phyloP scores from a whole-genome alignment of 2,888 invertebrate genomes.

The Gryllus longicercus region DNA sequence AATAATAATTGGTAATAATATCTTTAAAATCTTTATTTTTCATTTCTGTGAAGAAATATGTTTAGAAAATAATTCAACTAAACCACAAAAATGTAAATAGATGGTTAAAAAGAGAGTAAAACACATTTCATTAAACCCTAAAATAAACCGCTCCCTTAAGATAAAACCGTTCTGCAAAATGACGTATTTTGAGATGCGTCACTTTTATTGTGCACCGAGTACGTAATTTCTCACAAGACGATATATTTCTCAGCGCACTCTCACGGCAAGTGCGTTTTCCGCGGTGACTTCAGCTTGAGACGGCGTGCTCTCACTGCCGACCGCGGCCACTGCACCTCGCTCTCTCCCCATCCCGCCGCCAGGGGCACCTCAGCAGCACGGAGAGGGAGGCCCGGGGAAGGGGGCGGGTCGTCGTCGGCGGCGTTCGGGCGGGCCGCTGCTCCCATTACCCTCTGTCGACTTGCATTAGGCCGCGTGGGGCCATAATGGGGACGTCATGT shows the following conservation, averaged over 20 bases:
- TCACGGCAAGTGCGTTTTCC: no score
- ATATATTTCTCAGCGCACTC: no score
- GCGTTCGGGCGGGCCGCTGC: background rate
- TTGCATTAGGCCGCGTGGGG: conserved; percentile 17
- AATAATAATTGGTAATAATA: no score
- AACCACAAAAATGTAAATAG: background rate
- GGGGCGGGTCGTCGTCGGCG: background rate
- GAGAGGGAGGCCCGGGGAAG: background rate
- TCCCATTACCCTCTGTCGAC: conserved; percentile 17
- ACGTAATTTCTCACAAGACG: no score
- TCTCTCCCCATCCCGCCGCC: background rate
- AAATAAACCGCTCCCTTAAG: background rate
- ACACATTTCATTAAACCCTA: background rate
- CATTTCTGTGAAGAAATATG: no score
- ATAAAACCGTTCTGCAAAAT: background rate
- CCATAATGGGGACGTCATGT: conserved; percentile 17
- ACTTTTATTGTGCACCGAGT: no score
- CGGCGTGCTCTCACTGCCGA: no score
- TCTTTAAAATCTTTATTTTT: no score
- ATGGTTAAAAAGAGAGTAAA: background rate
- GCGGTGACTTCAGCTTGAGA: no score
- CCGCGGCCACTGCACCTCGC: no score
- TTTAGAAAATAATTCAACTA: no score
- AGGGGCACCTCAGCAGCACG: background rate
- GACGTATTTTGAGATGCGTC: no score